phyloP scores from a whole-genome alignment of 2,888 invertebrate genomes.

The Smittia aterrima region DNA sequence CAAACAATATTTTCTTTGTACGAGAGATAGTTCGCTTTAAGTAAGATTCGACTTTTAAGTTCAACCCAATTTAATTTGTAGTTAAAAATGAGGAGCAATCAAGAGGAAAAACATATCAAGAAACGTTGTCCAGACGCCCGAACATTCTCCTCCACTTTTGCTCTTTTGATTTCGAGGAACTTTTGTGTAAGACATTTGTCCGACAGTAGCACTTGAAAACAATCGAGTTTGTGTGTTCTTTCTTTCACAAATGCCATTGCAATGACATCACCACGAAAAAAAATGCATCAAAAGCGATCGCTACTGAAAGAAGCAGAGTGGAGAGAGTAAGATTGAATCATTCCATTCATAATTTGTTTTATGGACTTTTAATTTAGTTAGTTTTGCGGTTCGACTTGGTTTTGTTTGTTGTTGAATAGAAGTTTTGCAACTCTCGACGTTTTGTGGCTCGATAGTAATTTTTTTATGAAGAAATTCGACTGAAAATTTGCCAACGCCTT shows the following conservation, averaged over 20 bases:
- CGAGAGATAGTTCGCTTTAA: not conserved
- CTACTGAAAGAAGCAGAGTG: not conserved
- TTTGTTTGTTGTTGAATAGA: not conserved
- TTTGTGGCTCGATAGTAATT: not conserved
- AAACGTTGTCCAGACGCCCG: not conserved
- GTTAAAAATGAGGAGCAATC: conserved; percentile 7
- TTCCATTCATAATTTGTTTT: conserved; percentile 19
- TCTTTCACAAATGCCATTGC: conserved; percentile 5
- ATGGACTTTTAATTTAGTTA: conserved; percentile 9
- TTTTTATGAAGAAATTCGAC: not conserved
- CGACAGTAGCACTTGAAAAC: not conserved
- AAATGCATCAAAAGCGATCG: not conserved
- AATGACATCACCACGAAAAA: conserved; percentile 12
- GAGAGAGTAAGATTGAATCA: conserved; percentile 9
- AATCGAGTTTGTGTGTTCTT: not conserved
- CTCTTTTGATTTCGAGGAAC: not conserved
- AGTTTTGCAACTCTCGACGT: not conserved
- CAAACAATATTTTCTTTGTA: conserved; percentile 6
- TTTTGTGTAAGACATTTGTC: not conserved
- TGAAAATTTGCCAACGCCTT: conserved; percentile 1
- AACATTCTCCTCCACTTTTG: not conserved
- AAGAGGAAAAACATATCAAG: conserved; percentile 8
- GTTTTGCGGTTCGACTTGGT: not conserved
- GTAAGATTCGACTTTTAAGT: conserved; percentile 10
- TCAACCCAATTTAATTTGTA: conserved; percentile 4